A percentile compares a stretch with the other conserved stretches of the same genome.
phyloP scores from a whole-genome alignment of 2,888 invertebrate genomes.

The Junonia oenone region DNA sequence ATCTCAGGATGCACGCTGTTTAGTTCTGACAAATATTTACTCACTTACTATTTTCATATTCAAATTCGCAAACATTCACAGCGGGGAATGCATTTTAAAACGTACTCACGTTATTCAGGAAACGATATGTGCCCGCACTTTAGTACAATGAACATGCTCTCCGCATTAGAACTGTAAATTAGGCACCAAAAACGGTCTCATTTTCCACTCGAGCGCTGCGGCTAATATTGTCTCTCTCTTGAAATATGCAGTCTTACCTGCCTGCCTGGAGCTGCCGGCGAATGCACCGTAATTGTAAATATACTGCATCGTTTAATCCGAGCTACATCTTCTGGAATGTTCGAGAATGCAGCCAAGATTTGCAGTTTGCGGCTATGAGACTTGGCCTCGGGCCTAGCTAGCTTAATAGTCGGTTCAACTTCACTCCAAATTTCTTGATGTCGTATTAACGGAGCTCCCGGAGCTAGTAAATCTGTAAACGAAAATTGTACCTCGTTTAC shows the following conservation, averaged over 20 bases:
- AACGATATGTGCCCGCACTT: constrained; percentile 48
- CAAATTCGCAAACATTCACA: constrained; percentile 54
- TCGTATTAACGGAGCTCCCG: constrained; percentile 34
- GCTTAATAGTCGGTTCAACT: constrained; percentile 65
- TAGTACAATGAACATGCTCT: constrained; percentile 53
- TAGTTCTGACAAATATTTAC: constrained; percentile 35
- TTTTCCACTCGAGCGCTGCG: constrained; percentile 82
- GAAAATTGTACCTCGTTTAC: constrained; percentile 53
- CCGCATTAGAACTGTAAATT: constrained; percentile 70
- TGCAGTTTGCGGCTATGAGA: constrained; percentile 62
- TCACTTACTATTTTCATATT: constrained; percentile 37
- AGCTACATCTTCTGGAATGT: constrained; percentile 75
- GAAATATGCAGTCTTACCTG: constrained; percentile 75
- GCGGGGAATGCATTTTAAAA: constrained; percentile 53
- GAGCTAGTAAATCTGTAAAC: constrained; percentile 24
- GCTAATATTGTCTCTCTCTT: constrained; percentile 75
- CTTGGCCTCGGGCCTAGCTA: constrained; percentile 69
- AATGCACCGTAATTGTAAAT: constrained; percentile 74
- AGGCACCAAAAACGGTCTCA: constrained; percentile 71
- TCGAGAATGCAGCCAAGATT: constrained; percentile 75
- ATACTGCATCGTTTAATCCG: constrained; percentile 73
- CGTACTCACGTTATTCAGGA: constrained; percentile 37
- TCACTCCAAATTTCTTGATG: constrained; percentile 48
- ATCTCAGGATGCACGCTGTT: not conserved
- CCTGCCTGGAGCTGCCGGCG: constrained; percentile 44